Evolutionary conservation across 2,113 vertebrate genomes (phyloP).

Genomic region (Climacteris rufus): DNA sequence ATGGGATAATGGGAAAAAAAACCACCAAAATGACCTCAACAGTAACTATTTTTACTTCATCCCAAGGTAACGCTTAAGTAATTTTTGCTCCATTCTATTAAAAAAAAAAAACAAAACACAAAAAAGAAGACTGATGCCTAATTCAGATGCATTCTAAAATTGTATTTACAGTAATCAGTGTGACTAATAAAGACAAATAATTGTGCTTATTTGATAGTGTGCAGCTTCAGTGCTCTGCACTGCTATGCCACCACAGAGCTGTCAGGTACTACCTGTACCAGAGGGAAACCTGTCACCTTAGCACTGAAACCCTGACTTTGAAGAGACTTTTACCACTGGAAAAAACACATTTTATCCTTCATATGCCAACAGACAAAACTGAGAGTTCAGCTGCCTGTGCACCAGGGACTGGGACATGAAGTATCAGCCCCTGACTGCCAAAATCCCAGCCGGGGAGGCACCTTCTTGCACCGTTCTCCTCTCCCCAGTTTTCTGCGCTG

Average conservation of each 20-base stretch:
- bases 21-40: not conserved
- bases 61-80: not conserved
- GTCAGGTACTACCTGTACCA: not conserved
- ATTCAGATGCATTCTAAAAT: not conserved
- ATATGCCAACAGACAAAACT: not conserved
- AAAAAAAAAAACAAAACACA: not conserved
- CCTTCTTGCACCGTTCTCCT: not conserved
- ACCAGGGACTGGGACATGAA: not conserved
- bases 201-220: not conserved
- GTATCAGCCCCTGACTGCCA: not conserved
- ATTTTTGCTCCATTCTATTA: not conserved
- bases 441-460: not conserved
- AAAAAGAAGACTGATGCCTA: not conserved
- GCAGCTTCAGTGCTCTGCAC: not conserved
- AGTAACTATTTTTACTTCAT: not conserved
- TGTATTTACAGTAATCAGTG: not conserved
- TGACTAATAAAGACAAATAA: not conserved
- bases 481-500: rapidly evolving
- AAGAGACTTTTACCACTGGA: not conserved
- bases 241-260: not conserved
- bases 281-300: not conserved
- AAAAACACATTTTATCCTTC: not conserved
- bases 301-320: not conserved
- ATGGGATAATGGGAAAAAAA: not conserved
- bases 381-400: not conserved